phyloP scores from a whole-genome alignment of 2,888 invertebrate genomes.

The Unio delphinus region DNA sequence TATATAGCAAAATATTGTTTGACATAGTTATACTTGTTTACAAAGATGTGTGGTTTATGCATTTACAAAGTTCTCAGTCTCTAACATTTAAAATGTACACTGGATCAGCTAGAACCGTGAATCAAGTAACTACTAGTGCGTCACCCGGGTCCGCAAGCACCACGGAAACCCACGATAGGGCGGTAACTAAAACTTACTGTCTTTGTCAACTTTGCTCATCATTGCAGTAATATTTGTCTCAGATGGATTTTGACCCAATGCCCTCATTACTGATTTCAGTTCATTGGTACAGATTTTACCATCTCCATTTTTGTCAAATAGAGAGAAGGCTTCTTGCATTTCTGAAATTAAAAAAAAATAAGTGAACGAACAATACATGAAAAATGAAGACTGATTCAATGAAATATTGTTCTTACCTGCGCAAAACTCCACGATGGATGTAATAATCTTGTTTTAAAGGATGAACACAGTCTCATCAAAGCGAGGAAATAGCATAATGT shows the following conservation, averaged over 20 bases:
- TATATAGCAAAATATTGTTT: too few relatives aligned
- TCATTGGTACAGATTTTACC: constrained; percentile 24
- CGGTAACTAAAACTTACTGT: constrained; percentile 18
- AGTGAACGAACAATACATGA: too few relatives aligned
- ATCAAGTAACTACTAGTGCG: not conserved
- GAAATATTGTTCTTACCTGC: too few relatives aligned
- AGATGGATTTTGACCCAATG: constrained; percentile 41
- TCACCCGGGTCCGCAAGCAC: not conserved
- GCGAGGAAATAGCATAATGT: too few relatives aligned
- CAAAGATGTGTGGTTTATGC: too few relatives aligned
- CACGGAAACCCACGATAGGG: not conserved
- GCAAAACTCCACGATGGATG: too few relatives aligned
- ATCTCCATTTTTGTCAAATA: constrained; percentile 39
- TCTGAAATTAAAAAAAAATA: constrained; percentile 10
- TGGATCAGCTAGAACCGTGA: not conserved
- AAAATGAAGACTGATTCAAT: too few relatives aligned
- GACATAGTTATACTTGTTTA: too few relatives aligned
- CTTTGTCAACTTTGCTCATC: constrained; percentile 29
- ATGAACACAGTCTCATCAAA: too few relatives aligned
- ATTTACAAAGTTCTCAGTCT: too few relatives aligned
- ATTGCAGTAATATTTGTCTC: constrained; percentile 18
- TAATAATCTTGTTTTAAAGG: too few relatives aligned
- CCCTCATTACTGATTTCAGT: constrained; percentile 31
- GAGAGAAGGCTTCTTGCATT: constrained; percentile 34
- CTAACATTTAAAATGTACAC: too few relatives aligned